Evolutionary conservation across 2,888 invertebrate species (phyloP), one percentile per base, ranked within the genome.

Genomic region (Seira musarum): DNA sequence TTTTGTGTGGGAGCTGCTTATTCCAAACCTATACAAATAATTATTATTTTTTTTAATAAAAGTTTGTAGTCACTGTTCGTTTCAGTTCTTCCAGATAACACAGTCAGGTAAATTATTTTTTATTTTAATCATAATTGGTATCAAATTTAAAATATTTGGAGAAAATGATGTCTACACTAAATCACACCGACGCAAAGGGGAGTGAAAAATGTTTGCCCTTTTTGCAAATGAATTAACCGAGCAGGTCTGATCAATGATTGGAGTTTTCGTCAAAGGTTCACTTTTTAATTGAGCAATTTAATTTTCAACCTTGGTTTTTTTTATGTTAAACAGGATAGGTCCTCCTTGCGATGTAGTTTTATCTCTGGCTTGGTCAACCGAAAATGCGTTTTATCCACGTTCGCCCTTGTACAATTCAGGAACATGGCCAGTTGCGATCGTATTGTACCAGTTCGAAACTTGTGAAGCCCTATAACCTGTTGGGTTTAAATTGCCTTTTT

Each of bases 361-460:
- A 22, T 64, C 22, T 13, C 10, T n/a, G 5, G 22, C 1, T 40
- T 5, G 21, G n/a, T 13, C 19, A 1, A 69, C 2, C 19, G 66
- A n/a, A 21, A 8, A 21, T 2, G 17, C 17, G 5, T 60, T 17
- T 60, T 60, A n/a, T 68, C 82, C 64, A 21, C 81, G 25, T 82
- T 86, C 86, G n/a, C 86, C 86, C 68, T 86, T 86, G 81, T 86
- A 86, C 2, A 77, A 82, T 0, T 81, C 49, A 1, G 86, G 83
- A 10, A 85, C 86, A 25, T 17, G 76, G 0, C 86, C 86, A 1
- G 85, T 86, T 1, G 86, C 86, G 65, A 86, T 83, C 0, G 85
- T 61, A 61, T 86, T 86, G 78, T 86, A 86, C 85, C 85, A 86
- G 10, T 82, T 70, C 0, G 83, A 82, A 6, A 80, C 86, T 75